These are phyloP conservation scores for Cygnus atratus DNA, from an alignment of 2,113 vertebrate genomes.

Conservation along the genomic window DNA sequence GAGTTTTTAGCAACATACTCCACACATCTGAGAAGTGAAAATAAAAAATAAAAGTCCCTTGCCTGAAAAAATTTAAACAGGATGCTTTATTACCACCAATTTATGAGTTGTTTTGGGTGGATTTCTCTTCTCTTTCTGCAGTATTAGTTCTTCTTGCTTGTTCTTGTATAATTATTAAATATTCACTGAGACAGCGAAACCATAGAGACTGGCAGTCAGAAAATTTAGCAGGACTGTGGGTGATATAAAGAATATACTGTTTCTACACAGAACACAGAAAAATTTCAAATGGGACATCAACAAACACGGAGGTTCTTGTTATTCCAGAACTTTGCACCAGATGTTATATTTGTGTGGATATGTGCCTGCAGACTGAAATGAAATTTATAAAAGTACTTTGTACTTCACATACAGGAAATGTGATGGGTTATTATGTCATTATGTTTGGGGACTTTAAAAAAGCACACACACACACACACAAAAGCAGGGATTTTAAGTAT, in stretches of 20 bases:
- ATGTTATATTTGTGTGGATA: neutral
- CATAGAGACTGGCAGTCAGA: neutral
- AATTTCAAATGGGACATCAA: neutral
- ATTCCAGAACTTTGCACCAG: neutral
- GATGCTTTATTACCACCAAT: neutral
- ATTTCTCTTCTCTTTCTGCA: neutral
- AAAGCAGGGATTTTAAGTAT: neutral
- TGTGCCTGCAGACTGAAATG: fast-evolving
- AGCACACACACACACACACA: too few species aligned
- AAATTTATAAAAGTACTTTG: neutral
- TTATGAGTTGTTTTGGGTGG: neutral
- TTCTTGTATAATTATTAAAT: neutral
- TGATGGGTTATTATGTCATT: neutral
- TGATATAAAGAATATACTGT: neutral
- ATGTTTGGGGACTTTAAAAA: neutral
- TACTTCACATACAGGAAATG: neutral
- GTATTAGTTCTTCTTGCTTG: neutral
- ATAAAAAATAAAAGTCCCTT: neutral
- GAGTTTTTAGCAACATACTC: neutral
- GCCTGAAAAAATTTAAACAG: neutral
- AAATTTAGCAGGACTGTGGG: neutral
- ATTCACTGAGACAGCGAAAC: neutral
- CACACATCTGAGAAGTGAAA: neutral
- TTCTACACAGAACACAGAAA: neutral
- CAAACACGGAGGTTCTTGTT: neutral